Evolutionary conservation across 2,113 vertebrate species (phyloP), one percentile per base, ranked within the genome.

Genomic region (Tympanuchus pallidicinctus): DNA sequence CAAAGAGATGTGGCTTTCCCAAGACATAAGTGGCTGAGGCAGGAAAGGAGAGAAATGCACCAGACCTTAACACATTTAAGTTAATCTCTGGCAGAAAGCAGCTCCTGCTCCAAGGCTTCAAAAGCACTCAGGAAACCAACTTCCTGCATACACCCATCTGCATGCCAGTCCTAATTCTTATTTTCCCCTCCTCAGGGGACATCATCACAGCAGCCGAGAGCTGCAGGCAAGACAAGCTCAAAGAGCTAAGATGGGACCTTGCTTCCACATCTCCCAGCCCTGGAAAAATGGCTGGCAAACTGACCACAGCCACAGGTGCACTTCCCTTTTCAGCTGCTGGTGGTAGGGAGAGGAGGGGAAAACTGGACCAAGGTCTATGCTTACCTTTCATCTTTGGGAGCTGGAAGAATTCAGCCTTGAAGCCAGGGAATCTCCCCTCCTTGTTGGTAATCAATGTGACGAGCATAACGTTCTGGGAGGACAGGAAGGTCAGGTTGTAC

Each of bases 401-500:
- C 97, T 99, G 99, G 79, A 98, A 98, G 93, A 99, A 98, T 15
- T 95, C 47, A 3, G 99, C 99, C 95, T 97, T 97, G 63, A 99
- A 99, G 10, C 99, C 99, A 0, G 99, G 98, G 69, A 96, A 98
- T 59, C 98, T 97, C 8, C 94, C 94, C 2, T 80, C 59, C 0
- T 98, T 97, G 48, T 98, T 98, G 66, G 98, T 98, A 42, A 98
- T 96, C 95, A 99, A 87, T 0, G 98, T 98, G 91, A 99, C 95
- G 4, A 99, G 97, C 98, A 99, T 98, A 87, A 99, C 98, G 0
- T 99, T 99, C 63, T 98, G 96, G 27, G 99, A 99, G 48, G 99
- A 99, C 63, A 98, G 86, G 94, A 99, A 99, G 93, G 98, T 97
- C 94, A 99, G 93, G 47, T 98, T 98, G 89, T 98, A 98, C 64